Base-by-base conservation (phyloP, 1,140 invertebrate genomes). In the Melipona quadrifasciata region DNA sequence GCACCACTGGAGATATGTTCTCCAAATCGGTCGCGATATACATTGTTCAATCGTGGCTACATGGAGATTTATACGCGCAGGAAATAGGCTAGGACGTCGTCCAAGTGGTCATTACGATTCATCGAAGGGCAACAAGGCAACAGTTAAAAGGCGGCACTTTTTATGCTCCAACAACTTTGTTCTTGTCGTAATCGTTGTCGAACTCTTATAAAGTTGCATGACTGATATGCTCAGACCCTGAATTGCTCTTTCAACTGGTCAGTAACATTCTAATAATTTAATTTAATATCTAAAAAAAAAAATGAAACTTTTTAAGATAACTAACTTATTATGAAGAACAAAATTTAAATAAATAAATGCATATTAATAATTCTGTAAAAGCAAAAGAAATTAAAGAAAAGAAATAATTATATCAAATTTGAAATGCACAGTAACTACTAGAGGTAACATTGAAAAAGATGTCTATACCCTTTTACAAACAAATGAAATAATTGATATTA, bases 91-190 rank as follows among this genome's bases (percentile, higher is more conserved):
- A 92, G 84, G 74, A 83, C 90, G 88, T 81, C 86, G 86, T 77
- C 64, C 78, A 82, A 55, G 76, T 65, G 64, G 86, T 86, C 82
- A 90, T 92, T 91, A 87, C 83, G 90, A 93, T 65, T 89, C 90
- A 92, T 90, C 86, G 90, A 94, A 93, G 91, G 91, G 92, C 88
- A 91, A 90, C 91, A 90, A 82, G 89, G 86, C 92, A 93, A 90
- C 91, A 92, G 92, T 93, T 91, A 85, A 91, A 90, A 90, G 91
- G 90, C 91, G 90, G 90, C 82, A 89, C 86, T 89, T 90, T 92
- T 93, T 90, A 92, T 92, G 93, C 92, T 91, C 90, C 86, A 84
- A 83, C 91, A 91, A 93, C 47, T 75, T 57, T 81, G 70, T 53
- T 80, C 65, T 82, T 6, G 39, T 47, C 39, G 84, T 72, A 89